Evolutionary conservation across 2,797 vertebrate species (phyloP).

Genomic region (Melanogrammus aeglefinus): DNA sequence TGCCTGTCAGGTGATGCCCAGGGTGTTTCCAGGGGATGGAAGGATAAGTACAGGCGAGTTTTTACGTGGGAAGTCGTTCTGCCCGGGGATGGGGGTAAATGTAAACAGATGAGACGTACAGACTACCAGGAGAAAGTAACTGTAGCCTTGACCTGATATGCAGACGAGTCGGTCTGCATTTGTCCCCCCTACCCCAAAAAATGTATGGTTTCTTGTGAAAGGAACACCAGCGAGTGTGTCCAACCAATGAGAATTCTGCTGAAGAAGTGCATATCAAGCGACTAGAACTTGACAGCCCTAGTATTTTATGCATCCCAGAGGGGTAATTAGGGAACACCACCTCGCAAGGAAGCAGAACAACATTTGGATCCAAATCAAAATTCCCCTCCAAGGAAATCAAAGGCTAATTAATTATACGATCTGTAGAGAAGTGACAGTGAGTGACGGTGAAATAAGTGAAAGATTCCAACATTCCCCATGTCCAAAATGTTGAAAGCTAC

Average conservation of each 20-base stretch:
- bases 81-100: not conserved
- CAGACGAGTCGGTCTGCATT: too few relatives aligned
- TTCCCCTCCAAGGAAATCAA: not conserved
- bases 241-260: too few relatives aligned
- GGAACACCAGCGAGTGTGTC: too few relatives aligned
- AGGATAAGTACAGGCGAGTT: not conserved
- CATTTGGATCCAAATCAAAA: not conserved
- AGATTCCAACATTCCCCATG: not conserved
- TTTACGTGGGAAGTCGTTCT: conserved; percentile 10
- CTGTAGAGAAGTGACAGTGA: not conserved
- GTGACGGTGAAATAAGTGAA: not conserved
- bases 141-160: not conserved
- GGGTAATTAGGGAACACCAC: not conserved
- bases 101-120: not conserved
- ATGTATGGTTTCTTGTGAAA: too few relatives aligned
- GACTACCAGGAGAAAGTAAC: not conserved
- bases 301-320: not conserved
- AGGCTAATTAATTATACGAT: not conserved
- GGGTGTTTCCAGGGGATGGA: conserved; percentile 6
- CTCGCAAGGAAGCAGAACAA: not conserved
- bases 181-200: too few relatives aligned
- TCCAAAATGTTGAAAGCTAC: not conserved
- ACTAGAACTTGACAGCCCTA: too few relatives aligned
- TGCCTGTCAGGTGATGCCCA: conserved; percentile 38
- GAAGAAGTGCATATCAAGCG: too few relatives aligned